A percentile compares a stretch with the other conserved stretches of the same genome.
These are phyloP conservation scores for Metridium senile DNA, from an alignment of 92 coral and sea anemone species.

Conservation along the genomic window DNA sequence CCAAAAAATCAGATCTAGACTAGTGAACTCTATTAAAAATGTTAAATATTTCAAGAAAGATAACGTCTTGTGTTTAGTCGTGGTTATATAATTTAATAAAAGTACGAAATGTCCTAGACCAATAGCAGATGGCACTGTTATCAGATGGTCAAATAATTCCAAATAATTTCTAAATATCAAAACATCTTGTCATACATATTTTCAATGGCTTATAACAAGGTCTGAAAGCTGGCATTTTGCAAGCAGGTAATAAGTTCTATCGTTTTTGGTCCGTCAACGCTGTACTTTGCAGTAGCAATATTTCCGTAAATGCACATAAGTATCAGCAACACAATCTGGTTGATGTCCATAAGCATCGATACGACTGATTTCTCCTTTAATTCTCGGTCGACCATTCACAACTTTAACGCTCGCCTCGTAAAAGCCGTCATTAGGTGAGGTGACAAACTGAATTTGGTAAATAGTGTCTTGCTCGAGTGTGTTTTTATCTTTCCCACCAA, in stretches of 20 bases:
- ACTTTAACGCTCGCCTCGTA: slow-evolving; percentile 76
- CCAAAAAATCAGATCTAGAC: too few relatives aligned
- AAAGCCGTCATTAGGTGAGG: slow-evolving; percentile 80
- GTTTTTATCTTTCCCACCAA: slow-evolving; percentile 59
- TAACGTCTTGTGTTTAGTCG: too few relatives aligned
- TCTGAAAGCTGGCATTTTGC: too few relatives aligned
- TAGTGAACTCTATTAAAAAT: too few relatives aligned
- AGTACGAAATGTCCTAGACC: too few relatives aligned
- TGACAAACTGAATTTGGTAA: slow-evolving; percentile 82
- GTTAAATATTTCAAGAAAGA: too few relatives aligned
- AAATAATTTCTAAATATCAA: too few relatives aligned
- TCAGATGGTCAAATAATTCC: too few relatives aligned
- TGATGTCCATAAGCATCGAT: slow-evolving; percentile 61
- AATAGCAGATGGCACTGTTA: too few relatives aligned
- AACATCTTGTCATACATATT: too few relatives aligned
- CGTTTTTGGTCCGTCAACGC: background rate
- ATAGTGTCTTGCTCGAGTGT: slow-evolving; percentile 49
- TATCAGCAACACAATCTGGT: slow-evolving; percentile 49
- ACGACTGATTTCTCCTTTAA: slow-evolving; percentile 64
- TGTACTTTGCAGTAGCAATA: slow-evolving; percentile 44
- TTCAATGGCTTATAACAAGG: too few relatives aligned
- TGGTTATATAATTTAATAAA: too few relatives aligned
- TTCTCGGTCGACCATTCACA: slow-evolving; percentile 26
- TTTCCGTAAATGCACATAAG: slow-evolving; percentile 38
- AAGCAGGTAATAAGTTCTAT: background rate